A percentile compares a stretch with the other conserved stretches of the same genome.
phyloP scores from a whole-genome alignment of 2,797 vertebrate species.

The Arrhamphus sclerolepis region DNA sequence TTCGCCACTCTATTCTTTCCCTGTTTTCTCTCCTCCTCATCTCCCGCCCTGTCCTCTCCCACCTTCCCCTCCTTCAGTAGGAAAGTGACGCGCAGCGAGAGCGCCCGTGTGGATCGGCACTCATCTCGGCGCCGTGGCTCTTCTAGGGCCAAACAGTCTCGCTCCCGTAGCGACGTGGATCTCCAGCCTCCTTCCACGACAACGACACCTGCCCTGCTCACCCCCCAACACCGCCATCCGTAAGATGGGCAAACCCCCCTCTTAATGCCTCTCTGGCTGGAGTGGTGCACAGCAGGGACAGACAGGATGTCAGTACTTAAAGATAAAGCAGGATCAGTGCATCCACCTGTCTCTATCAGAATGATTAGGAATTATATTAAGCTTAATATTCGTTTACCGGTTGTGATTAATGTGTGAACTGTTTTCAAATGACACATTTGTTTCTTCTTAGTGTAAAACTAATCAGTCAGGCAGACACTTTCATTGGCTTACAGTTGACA shows the following conservation, averaged over 20 bases:
- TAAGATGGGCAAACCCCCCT: slow-evolving; percentile 75
- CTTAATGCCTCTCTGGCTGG: slow-evolving; percentile 33
- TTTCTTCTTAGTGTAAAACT: slow-evolving; percentile 18
- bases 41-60: slow-evolving; percentile 22
- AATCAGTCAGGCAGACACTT: too few relatives aligned
- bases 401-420: slow-evolving; percentile 5
- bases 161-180: slow-evolving; percentile 94
- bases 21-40: not conserved
- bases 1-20: not conserved
- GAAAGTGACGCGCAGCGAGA: slow-evolving; percentile 90
- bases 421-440: slow-evolving; percentile 10
- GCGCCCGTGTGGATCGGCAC: slow-evolving; percentile 89
- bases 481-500: too few relatives aligned
- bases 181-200: slow-evolving; percentile 82
- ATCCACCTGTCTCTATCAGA: not conserved
- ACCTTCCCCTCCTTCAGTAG: slow-evolving; percentile 63
- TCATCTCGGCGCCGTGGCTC: slow-evolving; percentile 86
- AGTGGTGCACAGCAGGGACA: slow-evolving; percentile 64
- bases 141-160: slow-evolving; percentile 87
- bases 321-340: slow-evolving; percentile 3
- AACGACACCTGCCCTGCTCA: slow-evolving; percentile 73
- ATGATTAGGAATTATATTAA: not conserved
- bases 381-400: slow-evolving; percentile 1
- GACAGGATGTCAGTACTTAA: slow-evolving; percentile 25
- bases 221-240: slow-evolving; percentile 71